phyloP scores from a whole-genome alignment of 1,140 invertebrate genomes.

The Zophobas atratus region DNA sequence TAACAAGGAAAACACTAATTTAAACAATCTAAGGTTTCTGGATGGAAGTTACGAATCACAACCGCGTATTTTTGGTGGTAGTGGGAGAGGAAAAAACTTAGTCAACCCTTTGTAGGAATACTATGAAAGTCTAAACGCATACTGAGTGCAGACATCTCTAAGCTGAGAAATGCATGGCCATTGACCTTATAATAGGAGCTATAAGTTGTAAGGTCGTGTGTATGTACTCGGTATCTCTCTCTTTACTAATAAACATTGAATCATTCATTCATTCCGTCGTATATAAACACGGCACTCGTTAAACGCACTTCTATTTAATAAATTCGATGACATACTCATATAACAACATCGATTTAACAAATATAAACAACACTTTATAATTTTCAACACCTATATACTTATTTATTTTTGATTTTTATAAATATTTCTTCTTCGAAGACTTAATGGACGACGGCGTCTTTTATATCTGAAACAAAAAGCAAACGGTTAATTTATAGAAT shows the following conservation, averaged over 20 bases:
- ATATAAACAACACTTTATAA: constrained; percentile 49
- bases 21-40: constrained; percentile 48
- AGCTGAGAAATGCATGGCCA: constrained; percentile 57
- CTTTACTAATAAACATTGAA: constrained; percentile 53
- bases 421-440: constrained; percentile 48
- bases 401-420: constrained; percentile 43
- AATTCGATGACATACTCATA: constrained; percentile 43
- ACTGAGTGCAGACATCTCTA: constrained; percentile 53
- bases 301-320: constrained; percentile 45
- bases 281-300: constrained; percentile 41
- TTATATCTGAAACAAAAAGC: constrained; percentile 51
- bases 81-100: constrained; percentile 14
- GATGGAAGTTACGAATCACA: constrained; percentile 57
- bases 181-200: constrained; percentile 58
- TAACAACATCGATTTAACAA: constrained; percentile 42
- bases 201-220: constrained; percentile 49
- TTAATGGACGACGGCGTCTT: constrained; percentile 53
- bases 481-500: constrained; percentile 36
- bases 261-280: constrained; percentile 46
- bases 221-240: constrained; percentile 51
- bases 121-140: constrained; percentile 50
- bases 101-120: constrained; percentile 27
- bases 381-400: constrained; percentile 46
- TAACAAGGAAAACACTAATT: constrained; percentile 45
- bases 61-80: constrained; percentile 48